Conservation (phyloP, 2,888 invertebrate species). For the Encarsia formosa region DNA sequence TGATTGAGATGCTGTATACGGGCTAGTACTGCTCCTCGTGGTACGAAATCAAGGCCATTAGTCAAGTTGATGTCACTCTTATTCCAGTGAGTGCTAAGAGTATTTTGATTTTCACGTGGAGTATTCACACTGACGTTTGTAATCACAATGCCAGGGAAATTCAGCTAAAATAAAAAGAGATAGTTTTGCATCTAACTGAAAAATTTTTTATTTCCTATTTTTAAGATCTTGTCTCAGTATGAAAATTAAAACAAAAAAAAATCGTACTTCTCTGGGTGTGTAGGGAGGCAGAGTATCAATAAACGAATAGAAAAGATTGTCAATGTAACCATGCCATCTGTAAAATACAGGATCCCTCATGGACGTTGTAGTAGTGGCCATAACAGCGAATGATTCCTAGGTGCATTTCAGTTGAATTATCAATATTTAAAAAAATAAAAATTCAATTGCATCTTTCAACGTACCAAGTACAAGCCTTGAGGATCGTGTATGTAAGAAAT, state of each 20-base stretch:
- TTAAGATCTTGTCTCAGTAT: too few relatives aligned
- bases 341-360: slow-evolving; percentile 87
- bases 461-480: slow-evolving; percentile 67
- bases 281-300: slow-evolving; percentile 70
- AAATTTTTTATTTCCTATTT: too few relatives aligned
- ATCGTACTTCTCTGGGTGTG: slow-evolving; percentile 33
- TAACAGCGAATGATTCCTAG: slow-evolving; percentile 75
- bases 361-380: slow-evolving; percentile 79
- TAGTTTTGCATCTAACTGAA: background rate
- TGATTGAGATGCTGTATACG: slow-evolving; percentile 77
- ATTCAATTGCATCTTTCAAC: background rate
- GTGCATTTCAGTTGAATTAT: background rate
- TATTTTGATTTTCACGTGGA: slow-evolving; percentile 8
- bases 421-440: background rate
- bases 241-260: too few relatives aligned
- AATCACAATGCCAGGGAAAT: slow-evolving; percentile 62
- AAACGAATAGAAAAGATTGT: slow-evolving; percentile 72
- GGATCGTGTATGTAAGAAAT: slow-evolving; percentile 78
- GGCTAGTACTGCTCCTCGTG: slow-evolving; percentile 69
- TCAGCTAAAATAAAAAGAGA: slow-evolving; percentile 54
- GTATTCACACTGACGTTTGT: slow-evolving; percentile 47
- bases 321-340: slow-evolving; percentile 77
- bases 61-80: slow-evolving; percentile 72
- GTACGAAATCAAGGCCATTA: slow-evolving; percentile 78
- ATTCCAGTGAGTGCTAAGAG: slow-evolving; percentile 71